Base-by-base conservation (phyloP, 2,113 vertebrate genomes). In the Lycaon pictus region DNA sequence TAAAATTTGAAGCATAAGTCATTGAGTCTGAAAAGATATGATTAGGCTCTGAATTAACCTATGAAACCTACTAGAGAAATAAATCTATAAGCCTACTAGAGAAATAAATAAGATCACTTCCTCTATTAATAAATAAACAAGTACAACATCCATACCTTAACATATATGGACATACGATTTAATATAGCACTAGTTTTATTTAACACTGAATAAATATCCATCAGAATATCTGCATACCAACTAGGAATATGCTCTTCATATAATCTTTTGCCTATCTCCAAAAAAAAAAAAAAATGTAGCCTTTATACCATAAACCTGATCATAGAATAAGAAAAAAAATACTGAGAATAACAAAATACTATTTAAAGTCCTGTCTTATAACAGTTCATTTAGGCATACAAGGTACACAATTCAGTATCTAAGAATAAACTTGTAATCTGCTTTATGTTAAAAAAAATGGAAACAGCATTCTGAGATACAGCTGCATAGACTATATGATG, bases 391-490 rank as follows among this genome's bases (percentile, higher is more conserved):
- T 98, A 23, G 84, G 80, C 77, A 90, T 71, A 58, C 95, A 89
- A 96, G 93, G 77, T 98, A 96, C 56, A 93, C 79, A 96, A 95
- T 94, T 77, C 23, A 55, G 43, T 67, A 51, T 90, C 96, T 90
- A 98, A 98, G 80, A 98, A 98, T 96, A 98, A 98, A 97, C 92
- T 88, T 97, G 67, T 94, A 96, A 96, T 96, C 79, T 88, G 69
- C n/a, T 98, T 98, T 95, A 97, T 96, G 53, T 76, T 97, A 56
- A 60, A 87, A 27, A 82, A 95, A 97, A 87, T 80, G 77, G 35
- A 92, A 97, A 96, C 94, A 48, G 72, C 93, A 97, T 98, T 98
- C 96, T 98, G 97, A 98, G 98, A 98, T 97, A 98, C 98, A 98
- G 98, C 98, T 98, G 96, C 94, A 97, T n/a, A 82, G 60, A 96